Percentiles rank a stretch among this genome's conserved stretches.
phyloP scores from a whole-genome alignment of 2,888 invertebrate species.

The Dioctria rufipes region DNA sequence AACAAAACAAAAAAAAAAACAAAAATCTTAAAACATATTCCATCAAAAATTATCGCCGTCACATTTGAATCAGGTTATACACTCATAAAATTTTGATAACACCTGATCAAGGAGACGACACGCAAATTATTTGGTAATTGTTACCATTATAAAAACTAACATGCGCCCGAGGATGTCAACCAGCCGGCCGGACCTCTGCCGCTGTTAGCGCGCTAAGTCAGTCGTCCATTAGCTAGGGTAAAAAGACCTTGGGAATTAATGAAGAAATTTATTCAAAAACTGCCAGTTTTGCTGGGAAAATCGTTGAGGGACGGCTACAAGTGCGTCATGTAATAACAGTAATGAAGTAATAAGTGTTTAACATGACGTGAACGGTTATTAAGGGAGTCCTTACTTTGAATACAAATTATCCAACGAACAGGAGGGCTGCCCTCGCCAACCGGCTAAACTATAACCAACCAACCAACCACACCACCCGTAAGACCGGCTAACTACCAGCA shows the following conservation, averaged over 20 bases:
- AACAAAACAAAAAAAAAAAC: too few species aligned
- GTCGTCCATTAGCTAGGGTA: constrained; percentile 1
- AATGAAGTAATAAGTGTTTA: constrained; percentile 64
- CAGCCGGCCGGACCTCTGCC: background rate
- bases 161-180: constrained; percentile 44
- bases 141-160: constrained; percentile 51
- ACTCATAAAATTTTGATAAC: constrained; percentile 34
- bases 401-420: constrained; percentile 60
- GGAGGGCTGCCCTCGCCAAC: constrained; percentile 13
- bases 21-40: too few species aligned
- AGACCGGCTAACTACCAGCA: constrained; percentile 37
- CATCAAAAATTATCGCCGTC: too few species aligned
- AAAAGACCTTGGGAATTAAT: constrained; percentile 58
- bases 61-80: too few species aligned
- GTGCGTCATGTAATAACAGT: constrained; percentile 61
- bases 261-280: constrained; percentile 63
- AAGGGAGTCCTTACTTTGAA: constrained; percentile 62
- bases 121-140: constrained; percentile 52
- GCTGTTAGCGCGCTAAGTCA: background rate
- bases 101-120: constrained; percentile 48
- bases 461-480: constrained; percentile 13
- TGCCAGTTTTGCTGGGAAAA: constrained; percentile 48
- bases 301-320: constrained; percentile 53
- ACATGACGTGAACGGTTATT: constrained; percentile 64
- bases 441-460: background rate